Evolutionary conservation across 2,888 invertebrate genomes (phyloP).

Genomic region (Asteroscopus sphinx): DNA sequence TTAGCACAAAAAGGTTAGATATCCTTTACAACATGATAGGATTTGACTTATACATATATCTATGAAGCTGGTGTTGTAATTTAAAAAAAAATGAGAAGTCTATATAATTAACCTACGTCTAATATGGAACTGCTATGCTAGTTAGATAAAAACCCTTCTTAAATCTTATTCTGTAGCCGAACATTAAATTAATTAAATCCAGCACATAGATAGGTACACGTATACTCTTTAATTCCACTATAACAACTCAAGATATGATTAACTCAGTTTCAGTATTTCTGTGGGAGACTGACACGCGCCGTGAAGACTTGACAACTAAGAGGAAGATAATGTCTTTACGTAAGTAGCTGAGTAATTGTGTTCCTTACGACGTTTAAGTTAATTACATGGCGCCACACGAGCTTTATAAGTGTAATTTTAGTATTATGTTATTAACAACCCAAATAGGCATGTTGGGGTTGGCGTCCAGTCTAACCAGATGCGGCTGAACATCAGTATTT

Average conservation of each 20-base stretch:
- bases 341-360: conserved; percentile 65
- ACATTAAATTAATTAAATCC: neutral
- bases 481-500: too few species aligned
- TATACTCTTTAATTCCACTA: neutral
- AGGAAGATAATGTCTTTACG: conserved; percentile 65
- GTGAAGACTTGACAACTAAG: conserved; percentile 69
- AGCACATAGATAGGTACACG: neutral
- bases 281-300: conserved; percentile 61
- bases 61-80: too few species aligned
- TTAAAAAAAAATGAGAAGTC: too few species aligned
- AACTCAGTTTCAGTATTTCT: conserved; percentile 67
- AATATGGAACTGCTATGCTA: too few species aligned
- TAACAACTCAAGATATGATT: conserved; percentile 42
- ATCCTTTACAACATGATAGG: too few species aligned
- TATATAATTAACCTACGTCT: too few species aligned
- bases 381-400: conserved; percentile 29
- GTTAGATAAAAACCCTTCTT: too few species aligned
- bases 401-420: conserved; percentile 8
- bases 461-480: too few species aligned
- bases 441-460: too few species aligned
- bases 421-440: neutral
- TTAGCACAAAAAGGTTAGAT: too few species aligned
- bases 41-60: too few species aligned
- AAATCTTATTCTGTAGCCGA: neutral
- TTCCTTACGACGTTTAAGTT: conserved; percentile 42